Base-by-base conservation (phyloP, 2,888 invertebrate genomes). In the Thecophora atra region DNA sequence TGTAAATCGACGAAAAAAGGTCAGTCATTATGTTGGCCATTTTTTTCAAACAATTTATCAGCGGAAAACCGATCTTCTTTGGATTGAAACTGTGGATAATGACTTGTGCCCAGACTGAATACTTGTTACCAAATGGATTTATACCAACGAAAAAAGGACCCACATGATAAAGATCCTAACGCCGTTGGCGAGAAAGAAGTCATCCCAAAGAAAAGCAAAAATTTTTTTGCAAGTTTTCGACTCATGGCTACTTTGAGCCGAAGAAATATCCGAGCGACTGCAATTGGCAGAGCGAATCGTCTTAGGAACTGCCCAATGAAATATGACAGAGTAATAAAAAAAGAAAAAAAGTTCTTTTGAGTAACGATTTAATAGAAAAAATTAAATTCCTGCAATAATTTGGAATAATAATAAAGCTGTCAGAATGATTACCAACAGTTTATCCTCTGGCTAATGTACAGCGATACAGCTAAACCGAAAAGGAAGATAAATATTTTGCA, bases 351-450 rank as follows among this genome's bases (percentile, higher is more conserved):
- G 70, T 30, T 28, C 60, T 28, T 15, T 62, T 62, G 62, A 62
- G 11, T 51, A 70, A 19, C 44, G 62, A 62, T 70, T 62, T 62
- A 62, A 70, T 51, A 62, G 15, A 70, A 62, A 62, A 51, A 70
- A 62, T 28, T 42, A 62, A 70, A 26, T 70, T 51, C 19, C 62
- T 24, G 30, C 47, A 21, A 51, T 51, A 28, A 62, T 44, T 47
- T 62, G 64, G 63, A 68, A 68, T 8, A 44, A 68, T 68, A 68
- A 68, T 24, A 68, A 42, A 54, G 54, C 54, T 70, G 69, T 70
- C 44, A 70, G 60, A 70, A 47, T 47, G 24, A 26, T 70, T 24
- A 70, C 28, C 69, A 62, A 69, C 19, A 24, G 21, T 69, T n/a
- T 56, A 58, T 21, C 56, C 56, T 21, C 42, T 69, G 69, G 58